These are phyloP conservation scores for Ips nitidus DNA, from an alignment of 1,140 invertebrate genomes.

Conservation along the genomic window DNA sequence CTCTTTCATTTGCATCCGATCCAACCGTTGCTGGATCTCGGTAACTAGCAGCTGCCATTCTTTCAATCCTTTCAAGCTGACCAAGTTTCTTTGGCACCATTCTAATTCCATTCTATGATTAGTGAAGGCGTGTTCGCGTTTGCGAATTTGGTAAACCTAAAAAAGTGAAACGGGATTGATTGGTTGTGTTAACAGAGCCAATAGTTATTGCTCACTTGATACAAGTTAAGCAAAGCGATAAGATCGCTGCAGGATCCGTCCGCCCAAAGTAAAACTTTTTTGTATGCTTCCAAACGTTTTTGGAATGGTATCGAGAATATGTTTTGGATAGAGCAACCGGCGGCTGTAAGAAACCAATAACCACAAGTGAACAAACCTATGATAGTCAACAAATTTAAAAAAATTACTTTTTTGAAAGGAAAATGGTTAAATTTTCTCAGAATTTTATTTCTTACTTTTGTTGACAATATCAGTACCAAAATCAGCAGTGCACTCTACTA, in stretches of 20 bases:
- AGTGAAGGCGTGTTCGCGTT: conserved; percentile 42
- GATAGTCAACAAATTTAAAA: too few species aligned
- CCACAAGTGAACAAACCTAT: too few species aligned
- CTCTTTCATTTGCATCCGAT: conserved; percentile 57
- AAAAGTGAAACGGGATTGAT: background rate
- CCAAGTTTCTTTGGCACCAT: conserved; percentile 74
- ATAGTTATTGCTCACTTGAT: conserved; percentile 55
- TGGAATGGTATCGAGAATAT: conserved; percentile 77
- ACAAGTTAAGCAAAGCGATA: conserved; percentile 80
- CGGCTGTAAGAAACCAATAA: conserved; percentile 59
- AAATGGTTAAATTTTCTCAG: too few species aligned
- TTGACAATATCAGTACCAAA: too few species aligned
- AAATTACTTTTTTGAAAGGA: too few species aligned
- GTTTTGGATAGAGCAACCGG: conserved; percentile 78
- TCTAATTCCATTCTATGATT: conserved; percentile 54
- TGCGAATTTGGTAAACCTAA: conserved; percentile 48
- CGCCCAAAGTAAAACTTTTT: conserved; percentile 78
- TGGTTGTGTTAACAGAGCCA: background rate
- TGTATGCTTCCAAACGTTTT: conserved; percentile 71
- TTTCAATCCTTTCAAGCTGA: conserved; percentile 71
- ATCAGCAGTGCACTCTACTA: too few species aligned
- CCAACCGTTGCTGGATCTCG: conserved; percentile 68
- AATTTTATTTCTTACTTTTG: too few species aligned
- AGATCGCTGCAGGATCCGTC: conserved; percentile 82
- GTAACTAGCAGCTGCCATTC: conserved; percentile 72